Base-by-base conservation (phyloP, 2,888 invertebrate genomes). In the Catonia carolina region DNA sequence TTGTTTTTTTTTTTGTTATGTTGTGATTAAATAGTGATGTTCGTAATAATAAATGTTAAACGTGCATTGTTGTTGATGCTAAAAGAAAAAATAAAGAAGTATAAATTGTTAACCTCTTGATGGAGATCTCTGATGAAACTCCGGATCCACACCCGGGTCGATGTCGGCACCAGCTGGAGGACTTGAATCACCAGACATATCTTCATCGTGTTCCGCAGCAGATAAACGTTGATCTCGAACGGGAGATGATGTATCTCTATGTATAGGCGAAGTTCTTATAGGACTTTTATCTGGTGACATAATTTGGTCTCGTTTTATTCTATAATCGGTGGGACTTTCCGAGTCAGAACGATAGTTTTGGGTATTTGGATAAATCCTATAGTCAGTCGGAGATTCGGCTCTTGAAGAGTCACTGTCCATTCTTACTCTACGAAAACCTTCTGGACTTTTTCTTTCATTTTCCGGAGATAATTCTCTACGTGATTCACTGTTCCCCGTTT, bases 331-430 rank as follows among this genome's bases (percentile, higher is more conserved):
- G 22, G 45, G 45, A 23, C 45, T 45, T 22, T 45, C 45, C 7
- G 37, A 33, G n/a, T 37, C 55, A 12, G 55, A 49, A 10, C 41
- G 39, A 12, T 49, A 33, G 2, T 31, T 17, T 2, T 35, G 47
- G 15, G 36, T 15, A 8, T 27, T 27, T 41, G 49, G 49, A 33
- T 18, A 41, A 15, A 50, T 18, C 6, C 39, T 23, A 41, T 39
- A 41, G 23, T 49, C 50, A 5, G 55, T 20, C 17, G 41, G 50
- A 41, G 48, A 49, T 6, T 47, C 37, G 14, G 55, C 49, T 14
- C 45, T 45, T 2, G 53, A 53, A 45, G 45, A 45, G 35, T 42
- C 53, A 35, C 45, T 45, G 45, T 45, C 53, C n/a, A 45, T 42
- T n/a, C 51, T 51, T 8, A 36, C 22, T 42, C 42, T 15, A 42